Conservation (phyloP, 1,140 invertebrate genomes). For the Panonychus citri region DNA sequence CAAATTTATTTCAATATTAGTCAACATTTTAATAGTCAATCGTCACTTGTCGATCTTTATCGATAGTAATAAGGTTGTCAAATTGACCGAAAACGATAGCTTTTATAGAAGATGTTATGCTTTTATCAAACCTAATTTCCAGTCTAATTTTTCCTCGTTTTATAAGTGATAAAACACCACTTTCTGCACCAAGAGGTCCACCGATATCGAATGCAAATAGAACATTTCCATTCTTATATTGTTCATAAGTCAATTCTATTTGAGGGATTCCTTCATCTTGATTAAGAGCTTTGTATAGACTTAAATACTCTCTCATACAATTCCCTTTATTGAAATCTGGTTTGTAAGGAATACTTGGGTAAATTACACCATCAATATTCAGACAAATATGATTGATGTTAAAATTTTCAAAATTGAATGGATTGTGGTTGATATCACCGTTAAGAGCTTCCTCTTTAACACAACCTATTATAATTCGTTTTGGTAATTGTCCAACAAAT, state of each 20-base stretch:
- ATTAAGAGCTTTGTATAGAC: not conserved
- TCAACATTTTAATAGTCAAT: not conserved
- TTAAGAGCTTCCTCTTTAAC: constrained; percentile 6
- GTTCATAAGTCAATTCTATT: not conserved
- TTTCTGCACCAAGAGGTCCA: not conserved
- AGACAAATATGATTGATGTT: constrained; percentile 2
- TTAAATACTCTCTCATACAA: not conserved
- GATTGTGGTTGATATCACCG: constrained; percentile 1
- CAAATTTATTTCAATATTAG: not conserved
- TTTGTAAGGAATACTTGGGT: not conserved
- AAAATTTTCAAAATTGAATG: not conserved
- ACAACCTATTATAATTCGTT: constrained; percentile 1
- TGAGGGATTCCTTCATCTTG: not conserved
- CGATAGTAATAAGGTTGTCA: constrained; percentile 8
- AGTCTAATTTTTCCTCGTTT: not conserved
- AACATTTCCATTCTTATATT: not conserved
- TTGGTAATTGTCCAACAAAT: constrained; percentile 8
- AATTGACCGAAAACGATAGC: constrained; percentile 6
- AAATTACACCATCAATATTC: not conserved
- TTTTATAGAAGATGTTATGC: not conserved
- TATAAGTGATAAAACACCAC: not conserved
- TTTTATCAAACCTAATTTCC: not conserved
- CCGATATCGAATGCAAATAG: not conserved
- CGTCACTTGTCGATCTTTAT: not conserved
- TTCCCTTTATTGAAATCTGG: constrained; percentile 2